Conservation (phyloP, 37 sponge, comb jelly and placozoan species). For the Halichondria panicea region DNA sequence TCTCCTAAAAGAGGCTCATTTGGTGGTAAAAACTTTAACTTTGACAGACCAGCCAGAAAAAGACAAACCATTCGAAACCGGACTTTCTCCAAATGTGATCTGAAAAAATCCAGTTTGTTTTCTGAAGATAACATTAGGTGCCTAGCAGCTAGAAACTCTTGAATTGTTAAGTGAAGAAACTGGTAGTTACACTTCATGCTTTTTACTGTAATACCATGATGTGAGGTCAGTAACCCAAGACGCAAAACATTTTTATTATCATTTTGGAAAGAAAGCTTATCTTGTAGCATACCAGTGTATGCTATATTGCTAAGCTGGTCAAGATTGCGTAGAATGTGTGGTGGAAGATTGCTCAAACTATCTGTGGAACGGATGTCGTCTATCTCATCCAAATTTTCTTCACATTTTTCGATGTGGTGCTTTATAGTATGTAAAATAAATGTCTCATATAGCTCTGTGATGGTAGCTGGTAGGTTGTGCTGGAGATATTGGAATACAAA, state of each 20-base stretch:
- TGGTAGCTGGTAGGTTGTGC: neutral
- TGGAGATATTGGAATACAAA: neutral
- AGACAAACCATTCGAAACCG: neutral
- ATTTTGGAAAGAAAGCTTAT: neutral
- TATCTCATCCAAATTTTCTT: too few species aligned
- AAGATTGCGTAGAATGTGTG: neutral
- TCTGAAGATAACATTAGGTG: neutral
- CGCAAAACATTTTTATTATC: neutral
- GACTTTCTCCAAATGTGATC: neutral
- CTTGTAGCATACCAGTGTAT: neutral
- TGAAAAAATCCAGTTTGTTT: neutral
- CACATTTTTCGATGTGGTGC: too few species aligned
- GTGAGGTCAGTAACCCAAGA: neutral
- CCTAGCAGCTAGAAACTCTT: neutral
- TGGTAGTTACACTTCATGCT: neutral
- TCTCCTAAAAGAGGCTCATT: too few species aligned
- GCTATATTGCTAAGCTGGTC: neutral
- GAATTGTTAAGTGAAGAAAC: slow-evolving; percentile 1
- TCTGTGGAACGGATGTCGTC: neutral
- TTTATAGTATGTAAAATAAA: neutral
- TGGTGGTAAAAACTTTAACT: neutral
- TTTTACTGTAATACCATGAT: neutral
- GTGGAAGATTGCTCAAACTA: neutral
- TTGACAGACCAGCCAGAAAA: neutral
- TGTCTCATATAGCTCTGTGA: neutral